These are phyloP conservation scores for Champsocephalus gunnari DNA, from an alignment of 2,797 vertebrate species.

Conservation along the genomic window DNA sequence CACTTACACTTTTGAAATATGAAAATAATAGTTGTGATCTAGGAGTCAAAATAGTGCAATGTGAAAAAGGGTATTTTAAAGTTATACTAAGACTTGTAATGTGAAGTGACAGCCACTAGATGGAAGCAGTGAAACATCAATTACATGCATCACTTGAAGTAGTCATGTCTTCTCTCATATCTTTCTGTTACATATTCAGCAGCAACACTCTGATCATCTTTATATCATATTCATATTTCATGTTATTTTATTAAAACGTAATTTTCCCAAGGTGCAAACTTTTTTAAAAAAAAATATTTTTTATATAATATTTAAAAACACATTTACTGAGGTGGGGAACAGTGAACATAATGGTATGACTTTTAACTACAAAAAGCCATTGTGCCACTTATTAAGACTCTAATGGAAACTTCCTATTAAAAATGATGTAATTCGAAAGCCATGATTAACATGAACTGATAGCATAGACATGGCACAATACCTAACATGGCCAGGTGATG, in stretches of 20 bases:
- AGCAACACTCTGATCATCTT: background rate
- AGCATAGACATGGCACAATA: conserved; percentile 3
- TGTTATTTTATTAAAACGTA: conserved; percentile 7
- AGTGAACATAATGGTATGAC: background rate
- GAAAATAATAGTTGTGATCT: background rate
- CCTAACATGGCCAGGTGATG: conserved; percentile 31
- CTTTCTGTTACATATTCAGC: background rate
- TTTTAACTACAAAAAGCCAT: background rate
- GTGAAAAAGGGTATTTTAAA: background rate
- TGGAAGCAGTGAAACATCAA: conserved; percentile 30
- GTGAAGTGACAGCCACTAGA: conserved; percentile 32
- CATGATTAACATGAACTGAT: conserved; percentile 8
- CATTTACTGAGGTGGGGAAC: background rate
- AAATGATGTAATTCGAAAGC: conserved; percentile 12
- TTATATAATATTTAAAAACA: background rate
- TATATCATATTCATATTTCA: background rate
- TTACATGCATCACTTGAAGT: too few relatives aligned
- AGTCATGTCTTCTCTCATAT: background rate
- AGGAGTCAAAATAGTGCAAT: background rate
- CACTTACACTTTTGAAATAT: too few relatives aligned
- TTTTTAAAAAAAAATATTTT: background rate
- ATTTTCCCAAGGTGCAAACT: background rate
- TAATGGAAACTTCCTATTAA: background rate
- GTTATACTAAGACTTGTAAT: conserved; percentile 30
- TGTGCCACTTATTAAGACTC: background rate